Base-by-base conservation (phyloP, 2,888 invertebrate genomes). In the Hybos culiciformis region DNA sequence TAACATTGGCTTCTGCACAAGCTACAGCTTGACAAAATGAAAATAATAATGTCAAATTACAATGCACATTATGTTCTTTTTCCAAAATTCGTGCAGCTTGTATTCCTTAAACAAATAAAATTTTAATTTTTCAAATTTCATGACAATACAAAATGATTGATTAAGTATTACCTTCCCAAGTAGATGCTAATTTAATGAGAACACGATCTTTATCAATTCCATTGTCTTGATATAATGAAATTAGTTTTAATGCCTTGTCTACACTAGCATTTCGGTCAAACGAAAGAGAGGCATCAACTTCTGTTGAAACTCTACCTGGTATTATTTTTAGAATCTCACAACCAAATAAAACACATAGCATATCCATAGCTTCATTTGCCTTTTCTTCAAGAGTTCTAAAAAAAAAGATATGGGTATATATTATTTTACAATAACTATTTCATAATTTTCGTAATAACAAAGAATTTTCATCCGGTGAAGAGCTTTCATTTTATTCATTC, bases 101-200 rank as follows among this genome's bases (percentile, higher is more conserved):
- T 50, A 98, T 96, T 32, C 32, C n/a, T n/a, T n/a, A n/a, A n/a
- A n/a, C n/a, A n/a, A n/a, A n/a, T n/a, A n/a, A n/a, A n/a, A n/a
- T n/a, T n/a, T n/a, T n/a, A n/a, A n/a, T n/a, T n/a, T n/a, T n/a
- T n/a, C n/a, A n/a, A n/a, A n/a, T n/a, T n/a, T n/a, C n/a, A n/a
- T n/a, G n/a, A n/a, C n/a, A n/a, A n/a, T n/a, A n/a, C n/a, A n/a
- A n/a, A n/a, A n/a, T n/a, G n/a, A n/a, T n/a, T n/a, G n/a, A n/a
- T n/a, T n/a, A n/a, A n/a, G n/a, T n/a, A n/a, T n/a, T n/a, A 21
- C 98, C 97, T 70, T 99, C 98, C 98, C 98, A 99, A 0, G 98
- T 97, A 2, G 96, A 92, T 1, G 96, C 93, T 51, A 99, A 71
- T 68, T 99, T 99, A 51, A 99, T 97, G 17, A 99, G 74, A 61